phyloP scores from a whole-genome alignment of 2,888 invertebrate species.

The Synanthedon vespiformis region DNA sequence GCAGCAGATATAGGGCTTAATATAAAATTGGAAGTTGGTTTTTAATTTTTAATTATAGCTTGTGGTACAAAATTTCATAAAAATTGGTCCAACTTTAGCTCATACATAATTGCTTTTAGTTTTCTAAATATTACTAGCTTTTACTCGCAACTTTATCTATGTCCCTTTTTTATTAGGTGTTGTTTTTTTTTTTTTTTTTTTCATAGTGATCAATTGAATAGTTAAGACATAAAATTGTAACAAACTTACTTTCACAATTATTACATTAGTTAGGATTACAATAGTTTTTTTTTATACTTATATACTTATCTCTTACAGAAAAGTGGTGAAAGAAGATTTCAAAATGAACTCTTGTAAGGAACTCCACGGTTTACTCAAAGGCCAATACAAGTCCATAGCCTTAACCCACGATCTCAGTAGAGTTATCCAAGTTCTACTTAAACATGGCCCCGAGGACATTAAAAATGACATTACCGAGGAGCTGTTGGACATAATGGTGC shows the following conservation, averaged over 20 bases:
- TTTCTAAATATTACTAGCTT: no score
- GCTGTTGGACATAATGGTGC: slow-evolving; percentile 75
- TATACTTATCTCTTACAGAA: slow-evolving; percentile 27
- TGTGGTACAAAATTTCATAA: no score
- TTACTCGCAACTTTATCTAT: no score
- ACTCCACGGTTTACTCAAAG: slow-evolving; percentile 73
- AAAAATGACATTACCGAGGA: slow-evolving; percentile 78
- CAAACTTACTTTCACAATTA: neutral
- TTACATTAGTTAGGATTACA: neutral
- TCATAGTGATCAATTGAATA: no score
- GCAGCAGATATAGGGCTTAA: no score
- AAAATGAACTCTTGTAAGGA: slow-evolving; percentile 71
- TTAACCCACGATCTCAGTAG: slow-evolving; percentile 89
- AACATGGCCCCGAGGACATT: slow-evolving; percentile 75
- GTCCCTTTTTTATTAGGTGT: no score
- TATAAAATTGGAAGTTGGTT: no score
- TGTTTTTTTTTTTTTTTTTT: no score
- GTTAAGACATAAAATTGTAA: neutral
- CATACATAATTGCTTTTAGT: no score
- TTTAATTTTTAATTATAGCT: no score
- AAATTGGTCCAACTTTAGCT: no score
- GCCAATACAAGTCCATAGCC: slow-evolving; percentile 76
- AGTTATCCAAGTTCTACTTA: slow-evolving; percentile 89
- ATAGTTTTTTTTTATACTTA: neutral
- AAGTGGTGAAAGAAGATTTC: slow-evolving; percentile 68